Evolutionary conservation across 2,888 invertebrate species (phyloP).

Genomic region (Halocaridina rubra): DNA sequence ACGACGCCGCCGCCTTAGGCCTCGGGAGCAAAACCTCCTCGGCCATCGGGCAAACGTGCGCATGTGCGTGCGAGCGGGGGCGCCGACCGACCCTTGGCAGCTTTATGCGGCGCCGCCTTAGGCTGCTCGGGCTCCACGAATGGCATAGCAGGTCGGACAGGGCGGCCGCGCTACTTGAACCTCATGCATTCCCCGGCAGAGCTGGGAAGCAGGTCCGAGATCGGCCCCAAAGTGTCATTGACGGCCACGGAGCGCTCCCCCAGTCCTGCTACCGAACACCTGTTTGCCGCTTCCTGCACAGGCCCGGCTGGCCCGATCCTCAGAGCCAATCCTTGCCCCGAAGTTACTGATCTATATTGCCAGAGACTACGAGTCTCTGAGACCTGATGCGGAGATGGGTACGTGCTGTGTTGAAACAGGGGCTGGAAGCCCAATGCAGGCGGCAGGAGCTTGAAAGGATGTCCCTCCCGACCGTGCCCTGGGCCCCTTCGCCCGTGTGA

Average conservation of each 20-base stretch:
- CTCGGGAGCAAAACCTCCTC: slow-evolving; percentile 73
- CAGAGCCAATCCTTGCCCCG: slow-evolving; percentile 76
- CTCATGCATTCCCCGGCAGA: background rate
- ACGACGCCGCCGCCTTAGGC: background rate
- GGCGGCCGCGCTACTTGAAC: background rate
- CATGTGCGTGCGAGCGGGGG: slow-evolving; percentile 75
- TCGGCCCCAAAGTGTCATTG: background rate
- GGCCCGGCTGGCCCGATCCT: background rate
- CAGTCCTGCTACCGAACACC: background rate
- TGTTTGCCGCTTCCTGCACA: background rate
- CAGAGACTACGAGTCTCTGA: slow-evolving; percentile 79
- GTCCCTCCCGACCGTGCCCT: background rate
- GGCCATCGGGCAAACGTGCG: slow-evolving; percentile 78
- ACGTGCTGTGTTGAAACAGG: slow-evolving; percentile 72
- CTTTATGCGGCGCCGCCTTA: too few species aligned
- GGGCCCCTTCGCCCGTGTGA: background rate
- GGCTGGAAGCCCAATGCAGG: slow-evolving; percentile 63
- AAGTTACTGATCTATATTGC: slow-evolving; percentile 75
- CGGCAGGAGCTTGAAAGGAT: background rate
- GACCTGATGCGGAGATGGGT: slow-evolving; percentile 82
- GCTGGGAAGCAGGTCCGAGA: background rate
- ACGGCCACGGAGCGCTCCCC: too few species aligned
- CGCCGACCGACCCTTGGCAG: slow-evolving; percentile 64
- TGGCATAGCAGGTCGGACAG: background rate
- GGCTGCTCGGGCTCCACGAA: too few species aligned